Conservation (phyloP, 2,888 invertebrate genomes). For the Drosophila ustulata region DNA sequence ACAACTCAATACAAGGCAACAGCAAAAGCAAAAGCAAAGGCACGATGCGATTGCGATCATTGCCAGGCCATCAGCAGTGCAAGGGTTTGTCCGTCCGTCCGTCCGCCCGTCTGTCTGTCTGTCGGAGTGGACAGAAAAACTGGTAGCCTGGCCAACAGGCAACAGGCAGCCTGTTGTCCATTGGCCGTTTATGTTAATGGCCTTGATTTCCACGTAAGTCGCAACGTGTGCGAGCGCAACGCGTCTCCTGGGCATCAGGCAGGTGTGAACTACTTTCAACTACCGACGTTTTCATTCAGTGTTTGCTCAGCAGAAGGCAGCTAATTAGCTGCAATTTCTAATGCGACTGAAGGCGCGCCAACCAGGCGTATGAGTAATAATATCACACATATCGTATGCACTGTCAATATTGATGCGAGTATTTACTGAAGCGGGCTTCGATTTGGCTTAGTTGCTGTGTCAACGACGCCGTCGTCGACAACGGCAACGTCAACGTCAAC, state of each 20-base stretch:
- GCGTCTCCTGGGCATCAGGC: constrained; percentile 31
- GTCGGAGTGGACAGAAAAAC: constrained; percentile 14
- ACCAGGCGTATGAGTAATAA: constrained; percentile 76
- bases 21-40: constrained; percentile 17
- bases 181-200: constrained; percentile 74
- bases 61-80: constrained; percentile 48
- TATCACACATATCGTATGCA: constrained; percentile 58
- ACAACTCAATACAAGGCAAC: constrained; percentile 71
- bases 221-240: constrained; percentile 1
- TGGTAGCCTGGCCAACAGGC: constrained; percentile 26
- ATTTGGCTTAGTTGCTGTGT: constrained; percentile 15
- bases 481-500: constrained; percentile 51
- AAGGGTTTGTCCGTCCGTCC: constrained; percentile 6
- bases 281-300: constrained; percentile 35
- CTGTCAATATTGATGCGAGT: constrained; percentile 58
- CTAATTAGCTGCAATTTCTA: constrained; percentile 71
- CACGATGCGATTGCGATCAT: constrained; percentile 55
- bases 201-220: constrained; percentile 72
- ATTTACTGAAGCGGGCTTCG: constrained; percentile 23
- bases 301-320: constrained; percentile 44
- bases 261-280: constrained; percentile 77
- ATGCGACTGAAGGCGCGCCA: constrained; percentile 59
- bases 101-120: not conserved
- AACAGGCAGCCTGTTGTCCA: constrained; percentile 15
- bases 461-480: constrained; percentile 17